phyloP scores from a whole-genome alignment of 2,113 vertebrate genomes.

The Campylomormyrus numenius region DNA sequence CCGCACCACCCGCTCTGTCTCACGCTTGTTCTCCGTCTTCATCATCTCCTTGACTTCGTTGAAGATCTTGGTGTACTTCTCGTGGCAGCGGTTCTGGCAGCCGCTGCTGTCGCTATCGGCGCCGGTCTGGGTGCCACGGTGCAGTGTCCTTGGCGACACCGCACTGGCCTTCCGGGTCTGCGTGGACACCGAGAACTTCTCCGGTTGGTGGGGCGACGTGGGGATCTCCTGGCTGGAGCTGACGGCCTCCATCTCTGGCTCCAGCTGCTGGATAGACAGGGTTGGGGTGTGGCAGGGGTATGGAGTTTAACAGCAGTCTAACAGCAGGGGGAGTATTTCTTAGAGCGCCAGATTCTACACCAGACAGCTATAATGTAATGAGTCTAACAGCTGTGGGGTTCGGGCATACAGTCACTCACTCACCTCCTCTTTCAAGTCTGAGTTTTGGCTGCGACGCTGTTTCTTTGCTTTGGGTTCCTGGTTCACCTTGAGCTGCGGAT shows the following conservation, averaged over 20 bases:
- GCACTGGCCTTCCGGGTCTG: slow-evolving; percentile 92
- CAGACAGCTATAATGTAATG: slow-evolving; percentile 1
- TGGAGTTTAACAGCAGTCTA: background rate
- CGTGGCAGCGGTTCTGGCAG: slow-evolving; percentile 97
- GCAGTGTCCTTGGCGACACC: slow-evolving; percentile 78
- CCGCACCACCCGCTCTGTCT: slow-evolving; percentile 84
- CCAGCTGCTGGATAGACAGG: slow-evolving; percentile 70
- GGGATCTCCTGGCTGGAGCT: slow-evolving; percentile 98
- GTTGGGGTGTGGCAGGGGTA: background rate
- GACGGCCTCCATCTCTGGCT: slow-evolving; percentile 94
- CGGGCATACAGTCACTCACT: slow-evolving; percentile 40
- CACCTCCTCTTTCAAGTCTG: slow-evolving; percentile 92
- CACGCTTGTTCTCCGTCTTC: slow-evolving; percentile 95
- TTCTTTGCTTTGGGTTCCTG: slow-evolving; percentile 95
- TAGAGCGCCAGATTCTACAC: background rate
- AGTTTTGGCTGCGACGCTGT: slow-evolving; percentile 79
- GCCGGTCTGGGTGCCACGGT: slow-evolving; percentile 86
- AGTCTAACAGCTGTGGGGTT: background rate
- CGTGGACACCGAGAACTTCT: slow-evolving; percentile 86
- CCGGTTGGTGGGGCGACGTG: slow-evolving; percentile 76
- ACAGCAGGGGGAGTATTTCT: background rate
- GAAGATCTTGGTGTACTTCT: slow-evolving; percentile 99
- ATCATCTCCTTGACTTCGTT: slow-evolving; percentile 97
- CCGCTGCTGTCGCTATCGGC: slow-evolving; percentile 62
- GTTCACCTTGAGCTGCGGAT: slow-evolving; percentile 77